These are phyloP conservation scores for Aethina tumida DNA, from an alignment of 1,140 invertebrate genomes.

Conservation along the genomic window DNA sequence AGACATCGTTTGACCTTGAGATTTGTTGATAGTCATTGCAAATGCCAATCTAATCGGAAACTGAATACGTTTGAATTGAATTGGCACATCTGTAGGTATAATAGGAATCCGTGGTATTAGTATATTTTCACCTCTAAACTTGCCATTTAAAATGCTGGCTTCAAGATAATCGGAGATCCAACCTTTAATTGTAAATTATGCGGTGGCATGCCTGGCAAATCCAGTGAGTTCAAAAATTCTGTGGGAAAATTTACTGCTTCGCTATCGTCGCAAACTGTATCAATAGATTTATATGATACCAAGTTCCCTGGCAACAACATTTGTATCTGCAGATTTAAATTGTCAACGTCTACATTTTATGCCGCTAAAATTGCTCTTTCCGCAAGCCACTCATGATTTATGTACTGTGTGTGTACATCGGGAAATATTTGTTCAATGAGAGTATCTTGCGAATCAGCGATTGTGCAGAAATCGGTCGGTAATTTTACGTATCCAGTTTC, in stretches of 20 bases:
- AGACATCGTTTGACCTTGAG: conserved; percentile 38
- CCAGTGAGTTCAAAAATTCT: conserved; percentile 27
- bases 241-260: conserved; percentile 30
- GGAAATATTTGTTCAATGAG: conserved; percentile 25
- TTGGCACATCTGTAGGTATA: conserved; percentile 33
- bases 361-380: conserved; percentile 30
- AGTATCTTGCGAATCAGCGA: conserved; percentile 17
- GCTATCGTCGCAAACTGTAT: conserved; percentile 29
- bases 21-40: conserved; percentile 44
- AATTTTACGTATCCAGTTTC: conserved; percentile 17
- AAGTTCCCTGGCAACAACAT: conserved; percentile 24
- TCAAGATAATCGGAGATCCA: conserved; percentile 34
- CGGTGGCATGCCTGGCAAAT: conserved; percentile 16
- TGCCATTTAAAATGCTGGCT: conserved; percentile 37
- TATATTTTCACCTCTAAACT: conserved; percentile 37
- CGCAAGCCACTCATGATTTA: conserved; percentile 29
- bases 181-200: conserved; percentile 32
- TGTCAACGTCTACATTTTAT: conserved; percentile 31
- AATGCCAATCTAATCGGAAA: conserved; percentile 41
- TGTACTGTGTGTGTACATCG: conserved; percentile 24
- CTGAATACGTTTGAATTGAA: conserved; percentile 36
- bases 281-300: conserved; percentile 32
- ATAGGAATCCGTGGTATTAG: conserved; percentile 37
- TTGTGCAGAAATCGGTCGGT: conserved; percentile 14
- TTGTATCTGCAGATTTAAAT: conserved; percentile 30